Conservation (phyloP, 2,113 vertebrate genomes). For the Pteropus alecto region DNA sequence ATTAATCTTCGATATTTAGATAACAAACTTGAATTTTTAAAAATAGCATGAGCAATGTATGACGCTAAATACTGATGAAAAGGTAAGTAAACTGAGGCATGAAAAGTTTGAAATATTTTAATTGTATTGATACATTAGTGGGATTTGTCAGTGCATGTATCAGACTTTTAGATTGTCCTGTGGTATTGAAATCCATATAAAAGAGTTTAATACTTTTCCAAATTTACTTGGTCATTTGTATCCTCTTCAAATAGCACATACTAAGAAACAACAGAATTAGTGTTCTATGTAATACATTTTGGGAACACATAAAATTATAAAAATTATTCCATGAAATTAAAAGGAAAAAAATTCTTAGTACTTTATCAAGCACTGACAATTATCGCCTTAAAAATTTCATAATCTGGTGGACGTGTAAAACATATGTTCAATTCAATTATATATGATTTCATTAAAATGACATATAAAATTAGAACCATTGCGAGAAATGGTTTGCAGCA, state of each 20-base stretch:
- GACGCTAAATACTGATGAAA: not conserved
- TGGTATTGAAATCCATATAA: not conserved
- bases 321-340: not conserved
- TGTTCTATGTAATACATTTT: not conserved
- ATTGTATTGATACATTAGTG: not conserved
- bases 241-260: not conserved
- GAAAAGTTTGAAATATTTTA: not conserved
- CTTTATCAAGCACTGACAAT: not conserved
- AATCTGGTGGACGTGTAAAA: slow-evolving; percentile 29
- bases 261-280: not conserved
- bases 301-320: not conserved
- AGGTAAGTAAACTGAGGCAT: not conserved
- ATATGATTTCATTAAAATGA: slow-evolving; percentile 62
- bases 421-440: slow-evolving; percentile 43
- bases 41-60: not conserved
- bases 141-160: not conserved
- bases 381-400: not conserved
- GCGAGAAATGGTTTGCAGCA: slow-evolving; percentile 45
- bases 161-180: not conserved
- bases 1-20: not conserved
- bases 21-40: not conserved
- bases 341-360: not conserved
- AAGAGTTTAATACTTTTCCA: not conserved
- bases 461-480: slow-evolving; percentile 66
- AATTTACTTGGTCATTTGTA: not conserved